Evolutionary conservation across 2,888 invertebrate genomes (phyloP).

Genomic region (Phortica magna): DNA sequence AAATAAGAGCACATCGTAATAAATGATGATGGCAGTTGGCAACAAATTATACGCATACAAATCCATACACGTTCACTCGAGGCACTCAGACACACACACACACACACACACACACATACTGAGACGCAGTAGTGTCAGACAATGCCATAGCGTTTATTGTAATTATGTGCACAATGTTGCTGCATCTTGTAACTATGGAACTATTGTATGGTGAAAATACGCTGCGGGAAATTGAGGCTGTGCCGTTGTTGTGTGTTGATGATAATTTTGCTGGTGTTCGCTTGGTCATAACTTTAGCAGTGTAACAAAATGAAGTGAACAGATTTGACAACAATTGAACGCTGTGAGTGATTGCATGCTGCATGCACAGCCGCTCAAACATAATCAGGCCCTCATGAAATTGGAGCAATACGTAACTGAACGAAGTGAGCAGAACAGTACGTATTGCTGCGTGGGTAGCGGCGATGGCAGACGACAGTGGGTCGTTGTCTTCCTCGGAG

Average conservation of each 20-base stretch:
- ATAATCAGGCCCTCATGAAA: constrained; percentile 24
- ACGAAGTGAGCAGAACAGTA: too few relatives aligned
- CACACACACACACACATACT: not conserved
- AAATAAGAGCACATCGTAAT: constrained; percentile 21
- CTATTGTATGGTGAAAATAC: not conserved
- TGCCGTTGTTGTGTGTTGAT: not conserved
- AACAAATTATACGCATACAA: not conserved
- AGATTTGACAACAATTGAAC: constrained; percentile 32
- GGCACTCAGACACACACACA: not conserved
- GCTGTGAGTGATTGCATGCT: constrained; percentile 28
- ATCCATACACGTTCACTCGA: too few relatives aligned
- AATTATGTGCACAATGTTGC: constrained; percentile 12
- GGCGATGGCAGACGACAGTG: too few relatives aligned
- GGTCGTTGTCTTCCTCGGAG: not conserved
- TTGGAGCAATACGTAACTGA: constrained; percentile 18
- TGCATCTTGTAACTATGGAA: not conserved
- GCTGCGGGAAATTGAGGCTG: not conserved
- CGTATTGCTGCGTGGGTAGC: too few relatives aligned
- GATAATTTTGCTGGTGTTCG: not conserved
- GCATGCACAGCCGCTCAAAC: not conserved
- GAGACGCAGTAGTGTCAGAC: not conserved
- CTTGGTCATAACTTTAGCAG: not conserved
- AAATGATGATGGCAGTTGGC: constrained; percentile 4
- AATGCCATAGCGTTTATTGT: constrained; percentile 12
- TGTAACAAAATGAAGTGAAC: constrained; percentile 17